Percentiles rank a stretch among this genome's conserved stretches.
These are phyloP conservation scores for Theocolax elegans DNA, from an alignment of 1,140 invertebrate genomes.

Conservation along the genomic window DNA sequence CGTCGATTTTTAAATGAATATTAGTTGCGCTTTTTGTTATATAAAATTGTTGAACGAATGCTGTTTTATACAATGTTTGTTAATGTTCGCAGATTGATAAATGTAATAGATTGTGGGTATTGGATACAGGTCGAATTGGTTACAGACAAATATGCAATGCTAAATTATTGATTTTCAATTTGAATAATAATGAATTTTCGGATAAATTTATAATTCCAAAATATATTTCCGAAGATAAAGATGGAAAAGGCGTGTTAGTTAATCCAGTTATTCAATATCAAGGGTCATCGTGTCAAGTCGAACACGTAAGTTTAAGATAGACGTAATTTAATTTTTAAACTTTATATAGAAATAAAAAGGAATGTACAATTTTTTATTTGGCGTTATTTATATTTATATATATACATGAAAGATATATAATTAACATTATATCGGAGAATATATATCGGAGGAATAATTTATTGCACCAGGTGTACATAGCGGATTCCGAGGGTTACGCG, in stretches of 20 bases:
- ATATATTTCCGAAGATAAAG: slow-evolving; percentile 41
- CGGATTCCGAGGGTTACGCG: slow-evolving; percentile 5
- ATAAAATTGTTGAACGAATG: too few relatives aligned
- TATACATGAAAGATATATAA: too few relatives aligned
- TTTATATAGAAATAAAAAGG: too few relatives aligned
- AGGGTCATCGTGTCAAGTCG: background rate
- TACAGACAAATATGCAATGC: slow-evolving; percentile 59
- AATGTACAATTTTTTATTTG: too few relatives aligned
- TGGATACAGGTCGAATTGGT: slow-evolving; percentile 65
- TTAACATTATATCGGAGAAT: too few relatives aligned
- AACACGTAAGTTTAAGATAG: slow-evolving; percentile 17
- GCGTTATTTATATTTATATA: too few relatives aligned
- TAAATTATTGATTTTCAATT: slow-evolving; percentile 64
- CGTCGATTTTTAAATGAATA: too few relatives aligned
- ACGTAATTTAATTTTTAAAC: too few relatives aligned
- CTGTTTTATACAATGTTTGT: too few relatives aligned
- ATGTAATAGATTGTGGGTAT: slow-evolving; percentile 66
- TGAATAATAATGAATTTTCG: slow-evolving; percentile 59
- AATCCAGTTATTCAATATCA: slow-evolving; percentile 37
- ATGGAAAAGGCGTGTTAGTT: slow-evolving; percentile 24
- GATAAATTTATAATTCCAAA: slow-evolving; percentile 57
- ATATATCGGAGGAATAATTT: too few relatives aligned
- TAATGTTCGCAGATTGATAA: slow-evolving; percentile 57
- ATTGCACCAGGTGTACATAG: slow-evolving; percentile 11
- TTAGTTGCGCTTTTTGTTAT: too few relatives aligned